phyloP scores from a whole-genome alignment of 2,888 invertebrate species.

The Balanococcus diminutus region DNA sequence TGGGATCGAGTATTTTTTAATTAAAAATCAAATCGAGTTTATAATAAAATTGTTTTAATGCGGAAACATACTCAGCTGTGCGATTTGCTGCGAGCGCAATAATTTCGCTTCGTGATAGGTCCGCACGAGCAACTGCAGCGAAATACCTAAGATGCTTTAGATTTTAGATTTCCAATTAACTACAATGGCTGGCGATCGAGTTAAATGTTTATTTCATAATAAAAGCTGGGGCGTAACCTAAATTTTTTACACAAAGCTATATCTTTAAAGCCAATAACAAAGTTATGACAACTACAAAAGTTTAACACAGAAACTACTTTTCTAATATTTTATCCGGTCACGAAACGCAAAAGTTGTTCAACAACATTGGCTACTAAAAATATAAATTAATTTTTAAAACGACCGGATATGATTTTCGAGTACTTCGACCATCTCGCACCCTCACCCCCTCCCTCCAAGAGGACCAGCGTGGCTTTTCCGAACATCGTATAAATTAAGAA shows the following conservation, averaged over 20 bases:
- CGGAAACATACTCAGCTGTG: neutral
- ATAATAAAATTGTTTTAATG: constrained; percentile 36
- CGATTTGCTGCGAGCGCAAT: neutral
- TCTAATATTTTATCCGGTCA: constrained; percentile 44
- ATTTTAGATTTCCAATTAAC: constrained; percentile 50
- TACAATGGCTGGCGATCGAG: constrained; percentile 32
- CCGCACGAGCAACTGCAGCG: neutral
- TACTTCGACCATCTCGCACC: neutral
- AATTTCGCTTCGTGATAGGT: neutral
- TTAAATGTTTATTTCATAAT: constrained; percentile 50
- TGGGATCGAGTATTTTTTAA: constrained; percentile 45
- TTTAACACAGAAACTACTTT: constrained; percentile 46
- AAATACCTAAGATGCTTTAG: constrained; percentile 47
- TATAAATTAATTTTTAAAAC: constrained; percentile 43
- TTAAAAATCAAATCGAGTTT: constrained; percentile 44
- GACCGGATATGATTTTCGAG: constrained; percentile 37
- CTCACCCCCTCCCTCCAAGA: neutral
- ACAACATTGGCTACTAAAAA: constrained; percentile 43
- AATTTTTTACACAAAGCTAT: constrained; percentile 44
- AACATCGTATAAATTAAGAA: constrained; percentile 25
- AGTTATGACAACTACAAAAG: constrained; percentile 53
- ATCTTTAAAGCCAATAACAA: constrained; percentile 50
- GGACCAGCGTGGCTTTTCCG: neutral
- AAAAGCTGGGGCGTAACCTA: constrained; percentile 49
- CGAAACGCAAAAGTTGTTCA: constrained; percentile 42